These are phyloP conservation scores for Trichosurus vulpecula DNA, from an alignment of 2,797 vertebrate species.

Conservation along the genomic window DNA sequence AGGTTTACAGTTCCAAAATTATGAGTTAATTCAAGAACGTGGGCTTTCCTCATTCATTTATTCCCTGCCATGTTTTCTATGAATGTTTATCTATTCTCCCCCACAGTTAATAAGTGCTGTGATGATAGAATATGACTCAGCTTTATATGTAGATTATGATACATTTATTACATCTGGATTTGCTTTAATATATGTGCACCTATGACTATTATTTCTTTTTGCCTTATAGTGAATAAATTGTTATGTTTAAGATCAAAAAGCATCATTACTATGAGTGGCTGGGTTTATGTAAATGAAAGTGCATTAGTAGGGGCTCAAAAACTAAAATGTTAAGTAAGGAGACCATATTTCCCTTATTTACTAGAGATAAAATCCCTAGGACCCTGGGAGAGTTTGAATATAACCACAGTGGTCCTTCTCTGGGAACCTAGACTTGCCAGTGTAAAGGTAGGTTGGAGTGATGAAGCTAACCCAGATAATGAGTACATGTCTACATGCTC, in stretches of 20 bases:
- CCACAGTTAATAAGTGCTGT: background rate
- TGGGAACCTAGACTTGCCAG: too few relatives aligned
- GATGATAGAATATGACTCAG: too few relatives aligned
- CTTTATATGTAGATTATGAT: too few relatives aligned
- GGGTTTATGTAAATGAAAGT: background rate
- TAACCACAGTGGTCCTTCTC: too few relatives aligned
- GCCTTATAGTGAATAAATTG: too few relatives aligned
- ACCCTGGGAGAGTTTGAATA: too few relatives aligned
- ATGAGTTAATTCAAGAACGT: background rate
- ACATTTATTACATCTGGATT: background rate
- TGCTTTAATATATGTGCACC: background rate
- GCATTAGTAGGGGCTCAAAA: background rate
- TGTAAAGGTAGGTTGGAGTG: too few relatives aligned
- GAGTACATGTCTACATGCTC: too few relatives aligned
- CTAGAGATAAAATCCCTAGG: too few relatives aligned
- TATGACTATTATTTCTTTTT: too few relatives aligned
- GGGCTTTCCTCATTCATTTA: background rate
- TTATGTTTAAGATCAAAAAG: background rate
- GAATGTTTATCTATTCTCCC: background rate
- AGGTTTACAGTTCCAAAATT: background rate
- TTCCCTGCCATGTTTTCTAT: background rate
- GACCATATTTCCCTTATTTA: too few relatives aligned
- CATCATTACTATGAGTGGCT: background rate
- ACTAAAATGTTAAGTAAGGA: background rate
- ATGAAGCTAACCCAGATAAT: too few relatives aligned